These are phyloP conservation scores for Psittacula cyanocephala DNA, from an alignment of 2,113 vertebrate species.

Conservation along the genomic window DNA sequence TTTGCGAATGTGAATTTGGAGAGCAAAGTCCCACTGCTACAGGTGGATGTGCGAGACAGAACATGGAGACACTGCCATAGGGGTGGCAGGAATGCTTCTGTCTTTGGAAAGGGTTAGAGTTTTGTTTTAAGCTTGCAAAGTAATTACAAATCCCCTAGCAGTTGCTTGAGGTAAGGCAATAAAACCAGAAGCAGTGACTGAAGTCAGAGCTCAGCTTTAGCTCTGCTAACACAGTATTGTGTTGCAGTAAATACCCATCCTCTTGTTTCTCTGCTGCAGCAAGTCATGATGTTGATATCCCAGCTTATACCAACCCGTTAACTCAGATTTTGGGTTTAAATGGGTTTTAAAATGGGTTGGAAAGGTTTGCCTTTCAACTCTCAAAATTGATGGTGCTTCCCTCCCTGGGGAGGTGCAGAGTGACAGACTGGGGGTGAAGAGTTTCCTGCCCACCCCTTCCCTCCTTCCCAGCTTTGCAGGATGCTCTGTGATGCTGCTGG, in stretches of 20 bases:
- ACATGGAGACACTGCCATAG: neutral
- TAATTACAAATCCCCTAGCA: neutral
- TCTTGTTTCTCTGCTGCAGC: neutral
- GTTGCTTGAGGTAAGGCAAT: neutral
- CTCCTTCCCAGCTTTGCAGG: neutral
- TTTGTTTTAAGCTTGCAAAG: neutral
- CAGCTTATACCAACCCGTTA: neutral
- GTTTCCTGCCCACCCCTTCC: no score
- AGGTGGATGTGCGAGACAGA: neutral
- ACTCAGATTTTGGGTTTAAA: neutral
- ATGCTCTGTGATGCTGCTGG: neutral
- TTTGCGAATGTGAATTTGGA: neutral
- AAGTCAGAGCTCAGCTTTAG: neutral
- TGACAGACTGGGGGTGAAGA: fast-evolving
- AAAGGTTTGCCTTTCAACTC: neutral
- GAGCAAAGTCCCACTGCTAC: neutral
- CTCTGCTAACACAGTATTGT: neutral
- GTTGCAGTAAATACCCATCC: neutral
- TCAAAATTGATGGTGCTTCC: neutral
- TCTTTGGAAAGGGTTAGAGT: neutral
- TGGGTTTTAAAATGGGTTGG: neutral
- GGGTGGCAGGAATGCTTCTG: neutral
- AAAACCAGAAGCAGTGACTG: neutral
- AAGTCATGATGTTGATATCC: neutral
- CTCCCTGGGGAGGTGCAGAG: neutral